Conservation (phyloP, 1,140 invertebrate genomes). For the Drosophila rufa region DNA sequence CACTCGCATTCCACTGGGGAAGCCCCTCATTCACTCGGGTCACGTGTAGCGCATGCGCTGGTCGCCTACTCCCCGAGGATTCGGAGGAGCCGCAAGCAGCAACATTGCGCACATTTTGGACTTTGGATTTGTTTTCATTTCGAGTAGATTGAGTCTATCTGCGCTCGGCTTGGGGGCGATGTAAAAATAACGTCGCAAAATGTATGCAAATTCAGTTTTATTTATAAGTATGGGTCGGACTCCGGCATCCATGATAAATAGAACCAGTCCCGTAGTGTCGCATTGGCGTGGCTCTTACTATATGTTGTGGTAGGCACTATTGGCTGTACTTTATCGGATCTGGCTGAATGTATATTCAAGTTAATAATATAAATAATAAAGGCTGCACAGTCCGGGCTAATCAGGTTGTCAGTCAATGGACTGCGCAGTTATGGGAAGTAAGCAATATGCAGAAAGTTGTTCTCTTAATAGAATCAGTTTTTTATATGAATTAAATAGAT, state of each 20-base stretch:
- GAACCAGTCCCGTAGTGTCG: background rate
- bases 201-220: constrained; percentile 50
- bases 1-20: background rate
- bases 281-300: constrained; percentile 1
- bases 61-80: constrained; percentile 29
- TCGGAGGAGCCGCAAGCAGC: constrained; percentile 13
- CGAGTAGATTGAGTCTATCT: constrained; percentile 14
- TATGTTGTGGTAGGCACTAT: constrained; percentile 49
- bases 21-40: constrained; percentile 3
- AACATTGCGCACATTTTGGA: constrained; percentile 68
- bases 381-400: background rate
- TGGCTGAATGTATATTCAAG: background rate
- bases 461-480: background rate
- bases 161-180: constrained; percentile 42
- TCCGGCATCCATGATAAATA: constrained; percentile 11
- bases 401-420: background rate
- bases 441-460: constrained; percentile 3
- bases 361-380: background rate
- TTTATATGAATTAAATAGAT: background rate
- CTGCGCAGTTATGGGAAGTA: background rate
- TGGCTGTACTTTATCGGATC: constrained; percentile 12
- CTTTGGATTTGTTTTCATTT: constrained; percentile 80
- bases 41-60: constrained; percentile 50
- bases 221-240: constrained; percentile 39
- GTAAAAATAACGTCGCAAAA: constrained; percentile 60